Evolutionary conservation across 2,113 vertebrate species (phyloP), one percentile per base, ranked within the genome.

Genomic region (Salvator merianae): DNA sequence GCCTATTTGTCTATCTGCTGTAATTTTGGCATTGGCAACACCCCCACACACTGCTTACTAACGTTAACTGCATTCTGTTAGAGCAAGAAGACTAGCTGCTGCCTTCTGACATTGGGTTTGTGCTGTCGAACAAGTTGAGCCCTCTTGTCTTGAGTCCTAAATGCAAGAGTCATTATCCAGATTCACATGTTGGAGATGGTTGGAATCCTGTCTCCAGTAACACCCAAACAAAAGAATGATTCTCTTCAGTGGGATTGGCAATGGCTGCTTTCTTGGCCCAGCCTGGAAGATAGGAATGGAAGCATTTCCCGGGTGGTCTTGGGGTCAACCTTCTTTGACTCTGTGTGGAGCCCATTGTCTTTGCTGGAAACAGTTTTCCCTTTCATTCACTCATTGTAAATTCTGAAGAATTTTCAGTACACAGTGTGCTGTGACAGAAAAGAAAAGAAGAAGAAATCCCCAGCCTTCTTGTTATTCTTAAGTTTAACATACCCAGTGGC

Each of bases 361-460:
- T 53, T 73, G 81, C 62, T 55, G 75, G 62, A 76, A 87, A 87
- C 85, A 87, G 81, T 55, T 79, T 83, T 59, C 70, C 75, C 81
- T 87, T 87, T 87, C 85, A 87, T 87, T 87, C 76, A 55, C 69
- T 79, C 16, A 50, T 63, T 82, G 69, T 59, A 74, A 87, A 82
- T 79, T 83, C 34, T 30, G 69, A 79, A 59, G 80, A 66, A 53
- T 83, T 87, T 87, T 79, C 59, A 73, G 85, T 26, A 87, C 85
- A 83, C 20, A 30, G 68, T 83, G 85, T 87, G 69, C 85, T 87
- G 32, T 83, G 70, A 74, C 50, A 53, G 71, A 55, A 18, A 40
- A 53, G 81, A 69, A 32, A 30, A 38, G 6, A 43, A 13, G 16
- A 13, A 7, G 62, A 50, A 26, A 40, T 7, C 68, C 43, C 36